Base-by-base conservation (phyloP, 2,113 vertebrate genomes). In the Leptodactylus fuscus region DNA sequence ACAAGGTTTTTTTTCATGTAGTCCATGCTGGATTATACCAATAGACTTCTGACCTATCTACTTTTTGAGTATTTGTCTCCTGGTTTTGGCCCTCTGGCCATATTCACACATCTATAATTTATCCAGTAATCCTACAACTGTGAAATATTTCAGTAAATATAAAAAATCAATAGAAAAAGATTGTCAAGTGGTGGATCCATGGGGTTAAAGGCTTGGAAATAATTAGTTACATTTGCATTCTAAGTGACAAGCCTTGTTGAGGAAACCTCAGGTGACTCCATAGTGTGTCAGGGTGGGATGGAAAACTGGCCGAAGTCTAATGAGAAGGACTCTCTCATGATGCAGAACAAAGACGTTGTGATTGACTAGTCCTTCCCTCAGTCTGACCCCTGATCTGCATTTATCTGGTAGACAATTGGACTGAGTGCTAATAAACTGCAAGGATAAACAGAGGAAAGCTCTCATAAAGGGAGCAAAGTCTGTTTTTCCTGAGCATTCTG, bases 211-310 rank as follows among this genome's bases (percentile, higher is more conserved):
- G 81, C 44, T 27, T 24, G 73, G 49, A 60, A 83, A 60, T 74
- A 83, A 83, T 83, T 74, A 83, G 69, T 51, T 36, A 18, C 18
- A 79, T 87, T 87, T 83, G 46, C 75, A 81, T 60, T 73, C n/a
- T 27, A 48, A 24, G 41, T 80, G 71, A 67, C 58, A 70, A 55
- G 78, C 6, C 48, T 9, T 20, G 20, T n/a, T 5, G 34, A 53
- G 79, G 70, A 73, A 83, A 44, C 51, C 76, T 46, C 78, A 36
- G 27, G 48, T 55, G 81, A 70, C 32, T 53, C 4, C n/a, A 6
- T n/a, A 62, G 13, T n/a, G 69, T 69, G 69, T 74, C 81, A 83
- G 22, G 51, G 49, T 58, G 38, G 69, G 48, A 58, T 6, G 36
- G 51, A 75, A 15, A 27, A 20, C 36, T 18, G 49, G 7, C 48